Percentiles rank a stretch among this genome's conserved stretches.
phyloP scores from a whole-genome alignment of 2,888 invertebrate species.

The Lamellibrachia satsuma region DNA sequence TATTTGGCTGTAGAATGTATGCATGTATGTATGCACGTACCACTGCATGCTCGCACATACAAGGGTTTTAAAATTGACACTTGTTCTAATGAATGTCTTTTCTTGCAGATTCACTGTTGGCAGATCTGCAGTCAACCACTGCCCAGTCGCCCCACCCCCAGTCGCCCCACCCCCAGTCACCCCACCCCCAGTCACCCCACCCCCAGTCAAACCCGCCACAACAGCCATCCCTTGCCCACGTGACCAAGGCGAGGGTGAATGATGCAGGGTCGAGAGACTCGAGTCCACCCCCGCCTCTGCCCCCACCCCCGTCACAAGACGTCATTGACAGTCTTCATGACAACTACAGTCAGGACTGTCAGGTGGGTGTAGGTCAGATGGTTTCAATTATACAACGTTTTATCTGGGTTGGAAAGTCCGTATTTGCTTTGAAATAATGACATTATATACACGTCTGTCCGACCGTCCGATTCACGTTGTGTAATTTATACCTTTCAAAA shows the following conservation, averaged over 20 bases:
- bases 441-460: too few relatives aligned
- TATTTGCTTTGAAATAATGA: too few relatives aligned
- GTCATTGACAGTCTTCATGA: slow-evolving; percentile 32
- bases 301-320: slow-evolving; percentile 55
- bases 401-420: neutral
- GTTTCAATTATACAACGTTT: neutral
- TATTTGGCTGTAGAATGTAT: neutral
- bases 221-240: slow-evolving; percentile 24
- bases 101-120: slow-evolving; percentile 88
- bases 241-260: slow-evolving; percentile 9
- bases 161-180: neutral
- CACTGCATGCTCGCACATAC: neutral
- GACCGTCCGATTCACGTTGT: too few relatives aligned
- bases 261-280: slow-evolving; percentile 39
- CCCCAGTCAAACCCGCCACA: neutral
- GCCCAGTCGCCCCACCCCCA: slow-evolving; percentile 1
- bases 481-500: too few relatives aligned
- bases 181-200: neutral
- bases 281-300: slow-evolving; percentile 57
- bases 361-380: neutral
- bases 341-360: slow-evolving; percentile 14
- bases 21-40: neutral
- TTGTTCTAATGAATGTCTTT: slow-evolving; percentile 7
- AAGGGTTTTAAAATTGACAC: neutral
- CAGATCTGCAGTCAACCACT: slow-evolving; percentile 91